Percentiles rank a stretch among this genome's conserved stretches.
Conservation (phyloP, 2,797 vertebrate genomes). For the Gymnopithys bicolor region DNA sequence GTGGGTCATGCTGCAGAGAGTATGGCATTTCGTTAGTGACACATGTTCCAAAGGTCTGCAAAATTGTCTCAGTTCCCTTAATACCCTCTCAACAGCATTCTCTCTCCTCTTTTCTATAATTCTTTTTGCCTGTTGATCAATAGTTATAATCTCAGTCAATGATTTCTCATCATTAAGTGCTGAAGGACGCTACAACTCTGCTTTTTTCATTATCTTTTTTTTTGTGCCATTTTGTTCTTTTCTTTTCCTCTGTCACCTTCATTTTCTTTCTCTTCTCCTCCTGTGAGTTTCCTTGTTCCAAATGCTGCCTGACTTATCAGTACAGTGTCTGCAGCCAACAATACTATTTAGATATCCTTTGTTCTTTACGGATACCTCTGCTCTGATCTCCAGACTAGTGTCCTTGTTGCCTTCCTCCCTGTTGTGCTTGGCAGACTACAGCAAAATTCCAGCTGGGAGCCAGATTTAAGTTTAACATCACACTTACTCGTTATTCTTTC, state of each 20-base stretch:
- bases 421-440: constrained; percentile 6
- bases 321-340: neutral
- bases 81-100: neutral
- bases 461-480: constrained; percentile 14
- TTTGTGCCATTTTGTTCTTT: neutral
- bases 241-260: neutral
- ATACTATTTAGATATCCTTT: constrained; percentile 32
- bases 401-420: constrained; percentile 20
- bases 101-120: neutral
- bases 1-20: too few species aligned
- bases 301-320: constrained; percentile 6
- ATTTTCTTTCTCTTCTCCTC: constrained; percentile 12
- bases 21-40: neutral
- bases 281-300: neutral
- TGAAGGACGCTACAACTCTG: neutral
- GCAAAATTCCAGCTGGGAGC: constrained; percentile 17
- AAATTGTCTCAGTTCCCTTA: neutral
- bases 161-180: neutral
- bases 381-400: constrained; percentile 30
- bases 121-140: neutral
- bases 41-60: neutral
- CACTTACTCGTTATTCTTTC: neutral
- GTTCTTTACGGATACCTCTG: constrained; percentile 25
- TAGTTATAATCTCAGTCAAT: neutral
- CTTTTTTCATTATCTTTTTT: constrained; percentile 10